phyloP scores from a whole-genome alignment of 2,888 invertebrate species.

The Scaptomyza flava region DNA sequence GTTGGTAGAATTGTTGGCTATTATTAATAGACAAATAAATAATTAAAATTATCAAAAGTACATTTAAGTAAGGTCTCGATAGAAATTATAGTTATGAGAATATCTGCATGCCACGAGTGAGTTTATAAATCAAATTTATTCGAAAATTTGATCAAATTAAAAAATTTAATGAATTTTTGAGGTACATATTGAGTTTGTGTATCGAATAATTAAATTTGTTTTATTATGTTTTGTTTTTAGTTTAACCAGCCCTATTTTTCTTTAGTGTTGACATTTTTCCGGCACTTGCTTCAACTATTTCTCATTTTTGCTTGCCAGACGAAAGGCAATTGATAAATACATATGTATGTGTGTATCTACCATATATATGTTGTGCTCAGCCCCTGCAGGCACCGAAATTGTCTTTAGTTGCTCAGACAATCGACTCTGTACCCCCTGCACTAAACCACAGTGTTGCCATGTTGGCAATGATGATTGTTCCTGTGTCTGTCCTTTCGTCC shows the following conservation, averaged over 20 bases:
- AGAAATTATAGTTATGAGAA: too few relatives aligned
- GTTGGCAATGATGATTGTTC: slow-evolving; percentile 69
- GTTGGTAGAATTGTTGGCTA: neutral
- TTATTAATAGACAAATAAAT: too few relatives aligned
- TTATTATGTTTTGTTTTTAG: neutral
- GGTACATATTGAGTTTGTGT: neutral
- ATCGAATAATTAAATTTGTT: too few relatives aligned
- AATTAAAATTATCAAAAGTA: too few relatives aligned
- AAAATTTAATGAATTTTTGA: neutral
- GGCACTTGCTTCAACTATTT: slow-evolving; percentile 14
- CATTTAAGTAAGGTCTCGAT: too few relatives aligned
- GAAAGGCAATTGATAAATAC: slow-evolving; percentile 61
- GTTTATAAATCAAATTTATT: too few relatives aligned
- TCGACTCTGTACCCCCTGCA: neutral
- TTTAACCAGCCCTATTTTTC: neutral
- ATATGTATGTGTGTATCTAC: slow-evolving; percentile 17
- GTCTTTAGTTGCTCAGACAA: slow-evolving; percentile 27
- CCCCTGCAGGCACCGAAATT: slow-evolving; percentile 30
- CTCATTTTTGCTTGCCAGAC: slow-evolving; percentile 15
- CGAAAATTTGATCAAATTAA: too few relatives aligned
- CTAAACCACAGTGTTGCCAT: neutral
- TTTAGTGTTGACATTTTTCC: slow-evolving; percentile 16
- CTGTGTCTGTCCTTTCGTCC: slow-evolving; percentile 41
- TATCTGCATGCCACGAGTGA: too few relatives aligned
- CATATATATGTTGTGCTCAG: slow-evolving; percentile 30